Base-by-base conservation (phyloP, 2,888 invertebrate species). In the Periphyllus acericola region DNA sequence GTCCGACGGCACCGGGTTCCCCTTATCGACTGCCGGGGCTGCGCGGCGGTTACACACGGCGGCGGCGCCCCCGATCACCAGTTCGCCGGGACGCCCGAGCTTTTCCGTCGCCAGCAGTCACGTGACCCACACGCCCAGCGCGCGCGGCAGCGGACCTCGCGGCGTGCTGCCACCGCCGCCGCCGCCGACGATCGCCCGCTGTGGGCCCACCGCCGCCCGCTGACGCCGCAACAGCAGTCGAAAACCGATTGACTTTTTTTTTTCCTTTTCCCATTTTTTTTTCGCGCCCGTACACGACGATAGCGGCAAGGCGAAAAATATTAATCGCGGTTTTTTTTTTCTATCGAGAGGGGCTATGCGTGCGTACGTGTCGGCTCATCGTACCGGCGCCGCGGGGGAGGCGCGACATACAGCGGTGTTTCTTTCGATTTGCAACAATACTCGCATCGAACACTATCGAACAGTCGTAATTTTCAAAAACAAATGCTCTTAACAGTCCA, bases 11-110 rank as follows among this genome's bases (percentile, higher is more conserved):
- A 55, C 79, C 71, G 86, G 71, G 71, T 79, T 86, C 79, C 79
- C 86, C 86, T 86, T 86, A 86, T 86, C 80, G 86, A 86, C 80
- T 86, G 86, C 79, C 86, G 86, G 86, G 80, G 79, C 80, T 86
- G 80, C 74, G 80, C 80, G 86, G 79, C 72, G 79, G 68, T 60
- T 60, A 60, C 60, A 25, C 8, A 25, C 55, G 29, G 84, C 40
- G 83, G 11, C 71, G 4, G 32, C 75, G 52, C 78, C 55, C 88
- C 46, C 52, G 29, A 72, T 86, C 87, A 40, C 83, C 79, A 84
- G 83, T 52, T 81, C 89, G 89, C 89, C 74, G 88, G 89, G 88
- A 88, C 84, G 74, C 75, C 71, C 87, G 84, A 80, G 68, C 81
- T 72, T 78, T 76, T 46, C 78, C 83, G 88, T 85, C 80, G 87